phyloP scores from a whole-genome alignment of 2,888 invertebrate species.

The Gymnoscelis rufifasciata region DNA sequence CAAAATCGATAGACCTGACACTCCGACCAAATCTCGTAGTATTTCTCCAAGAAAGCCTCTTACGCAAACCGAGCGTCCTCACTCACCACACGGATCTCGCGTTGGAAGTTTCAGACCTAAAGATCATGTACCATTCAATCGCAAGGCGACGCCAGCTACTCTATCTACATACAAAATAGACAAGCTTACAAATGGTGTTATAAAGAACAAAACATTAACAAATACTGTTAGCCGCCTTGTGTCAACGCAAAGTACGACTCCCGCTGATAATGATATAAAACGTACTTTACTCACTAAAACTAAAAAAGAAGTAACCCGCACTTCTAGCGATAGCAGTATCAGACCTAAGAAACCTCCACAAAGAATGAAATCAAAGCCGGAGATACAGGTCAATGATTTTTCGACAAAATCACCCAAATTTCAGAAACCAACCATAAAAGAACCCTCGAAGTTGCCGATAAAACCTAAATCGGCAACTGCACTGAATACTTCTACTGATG shows the following conservation, averaged over 20 bases:
- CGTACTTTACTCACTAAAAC: conserved; percentile 56
- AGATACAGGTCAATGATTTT: conserved; percentile 66
- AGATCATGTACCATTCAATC: conserved; percentile 46
- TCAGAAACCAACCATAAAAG: conserved; percentile 47
- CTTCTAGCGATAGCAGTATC: conserved; percentile 78
- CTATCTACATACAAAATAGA: conserved; percentile 51
- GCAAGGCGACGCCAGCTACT: conserved; percentile 49
- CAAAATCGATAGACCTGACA: conserved; percentile 41
- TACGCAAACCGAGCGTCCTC: conserved; percentile 49
- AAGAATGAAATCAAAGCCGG: conserved; percentile 69
- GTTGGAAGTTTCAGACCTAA: conserved; percentile 51
- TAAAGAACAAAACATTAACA: conserved; percentile 49
- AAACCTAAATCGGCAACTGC: conserved; percentile 74
- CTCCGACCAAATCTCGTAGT: conserved; percentile 52
- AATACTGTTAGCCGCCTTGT: conserved; percentile 42
- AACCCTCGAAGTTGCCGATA: conserved; percentile 52
- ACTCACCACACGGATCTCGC: conserved; percentile 60
- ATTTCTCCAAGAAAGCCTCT: conserved; percentile 61
- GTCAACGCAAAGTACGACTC: conserved; percentile 36
- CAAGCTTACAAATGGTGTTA: conserved; percentile 40
- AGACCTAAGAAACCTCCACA: conserved; percentile 69
- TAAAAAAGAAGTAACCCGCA: conserved; percentile 71
- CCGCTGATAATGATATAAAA: conserved; percentile 51
- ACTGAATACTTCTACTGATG: conserved; percentile 72
- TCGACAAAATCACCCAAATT: conserved; percentile 48